Conservation (phyloP, 1,140 invertebrate species). For the Gryon sp. region DNA sequence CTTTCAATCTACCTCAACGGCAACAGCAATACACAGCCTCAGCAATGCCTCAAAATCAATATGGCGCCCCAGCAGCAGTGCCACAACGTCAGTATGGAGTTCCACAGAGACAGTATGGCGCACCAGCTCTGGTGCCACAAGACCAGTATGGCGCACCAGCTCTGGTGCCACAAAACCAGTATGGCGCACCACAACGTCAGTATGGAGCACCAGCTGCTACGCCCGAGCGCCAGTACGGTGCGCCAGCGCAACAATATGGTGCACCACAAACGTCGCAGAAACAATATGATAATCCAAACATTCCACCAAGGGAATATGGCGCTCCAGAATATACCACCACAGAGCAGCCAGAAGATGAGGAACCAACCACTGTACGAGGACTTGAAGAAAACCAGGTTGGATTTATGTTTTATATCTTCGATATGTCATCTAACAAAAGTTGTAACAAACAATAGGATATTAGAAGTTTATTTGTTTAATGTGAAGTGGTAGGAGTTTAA, state of each 20-base stretch:
- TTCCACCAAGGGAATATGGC: conserved; percentile 62
- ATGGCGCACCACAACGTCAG: conserved; percentile 60
- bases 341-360: conserved; percentile 67
- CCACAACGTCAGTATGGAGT: conserved; percentile 35
- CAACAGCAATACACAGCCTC: conserved; percentile 65
- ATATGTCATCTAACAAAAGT: no score
- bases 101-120: conserved; percentile 50
- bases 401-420: not conserved
- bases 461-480: no score
- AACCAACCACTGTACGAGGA: conserved; percentile 66
- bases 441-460: no score
- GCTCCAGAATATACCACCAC: conserved; percentile 65
- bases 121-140: conserved; percentile 38
- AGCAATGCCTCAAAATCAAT: conserved; percentile 56
- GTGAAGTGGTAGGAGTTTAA: no score
- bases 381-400: conserved; percentile 67
- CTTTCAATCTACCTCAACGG: conserved; percentile 80
- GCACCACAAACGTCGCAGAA: conserved; percentile 48
- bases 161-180: no score
- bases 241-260: conserved; percentile 60
- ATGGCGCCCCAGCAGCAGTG: conserved; percentile 40
- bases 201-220: conserved; percentile 49
- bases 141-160: conserved; percentile 64
- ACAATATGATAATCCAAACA: conserved; percentile 58
- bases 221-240: conserved; percentile 42